Evolutionary conservation across 2,113 vertebrate genomes (phyloP).

Genomic region (Laticauda laticaudata): DNA sequence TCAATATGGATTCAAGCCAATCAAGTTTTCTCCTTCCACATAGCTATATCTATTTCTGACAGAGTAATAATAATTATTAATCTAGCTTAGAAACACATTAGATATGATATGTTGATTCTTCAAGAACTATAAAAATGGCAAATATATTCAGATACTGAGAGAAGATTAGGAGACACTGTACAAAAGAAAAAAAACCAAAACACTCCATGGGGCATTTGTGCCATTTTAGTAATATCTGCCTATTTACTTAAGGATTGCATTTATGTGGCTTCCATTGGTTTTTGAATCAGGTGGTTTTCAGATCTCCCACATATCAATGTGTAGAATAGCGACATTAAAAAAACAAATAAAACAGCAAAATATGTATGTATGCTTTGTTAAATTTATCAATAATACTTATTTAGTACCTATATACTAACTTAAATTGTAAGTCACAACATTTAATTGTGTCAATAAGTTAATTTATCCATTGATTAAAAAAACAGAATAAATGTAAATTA

Average conservation of each 20-base stretch:
- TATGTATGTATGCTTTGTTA: not conserved
- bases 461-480: constrained; percentile 15
- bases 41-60: not conserved
- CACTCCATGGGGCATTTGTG: not conserved
- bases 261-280: not conserved
- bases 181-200: not conserved
- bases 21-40: not conserved
- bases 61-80: not conserved
- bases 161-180: not conserved
- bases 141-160: not conserved
- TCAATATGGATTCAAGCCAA: not conserved
- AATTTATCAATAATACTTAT: constrained; percentile 2
- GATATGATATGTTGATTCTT: not conserved
- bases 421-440: not conserved
- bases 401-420: not conserved
- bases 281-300: not conserved
- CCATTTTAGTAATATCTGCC: not conserved
- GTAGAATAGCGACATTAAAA: not conserved
- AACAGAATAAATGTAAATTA: not conserved
- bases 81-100: not conserved
- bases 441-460: not conserved
- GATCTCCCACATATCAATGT: not conserved
- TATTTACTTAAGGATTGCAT: not conserved
- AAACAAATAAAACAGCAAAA: not conserved
- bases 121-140: not conserved